These are phyloP conservation scores for Rattus rattus DNA, from an alignment of 2,113 vertebrate genomes.

Conservation along the genomic window DNA sequence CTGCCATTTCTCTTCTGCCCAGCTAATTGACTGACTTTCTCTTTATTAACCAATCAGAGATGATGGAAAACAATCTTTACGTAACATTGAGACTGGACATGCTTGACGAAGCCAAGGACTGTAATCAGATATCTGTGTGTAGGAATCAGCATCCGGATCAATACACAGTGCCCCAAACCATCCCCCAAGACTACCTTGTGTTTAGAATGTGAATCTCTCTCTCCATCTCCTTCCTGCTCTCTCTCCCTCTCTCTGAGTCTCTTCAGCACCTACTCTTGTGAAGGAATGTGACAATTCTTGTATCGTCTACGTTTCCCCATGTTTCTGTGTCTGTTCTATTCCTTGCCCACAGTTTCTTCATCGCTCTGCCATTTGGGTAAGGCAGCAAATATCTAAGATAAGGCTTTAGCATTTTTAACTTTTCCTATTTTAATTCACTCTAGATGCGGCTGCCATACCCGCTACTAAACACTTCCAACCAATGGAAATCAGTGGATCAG, in stretches of 20 bases:
- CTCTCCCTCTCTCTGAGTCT: not conserved
- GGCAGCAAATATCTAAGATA: not conserved
- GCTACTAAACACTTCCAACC: not conserved
- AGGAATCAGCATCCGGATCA: too few relatives aligned
- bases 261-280: not conserved
- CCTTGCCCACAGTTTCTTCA: not conserved
- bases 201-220: not conserved
- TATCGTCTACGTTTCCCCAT: not conserved
- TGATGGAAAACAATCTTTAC: too few relatives aligned
- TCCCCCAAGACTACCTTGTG: not conserved
- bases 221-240: not conserved
- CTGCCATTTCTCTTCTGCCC: too few relatives aligned
- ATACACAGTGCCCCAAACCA: too few relatives aligned
- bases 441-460: not conserved
- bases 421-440: not conserved
- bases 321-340: not conserved
- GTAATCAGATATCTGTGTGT: too few relatives aligned
- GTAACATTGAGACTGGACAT: too few relatives aligned
- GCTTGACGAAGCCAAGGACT: too few relatives aligned
- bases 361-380: not conserved
- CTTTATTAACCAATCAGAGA: too few relatives aligned
- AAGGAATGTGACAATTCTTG: not conserved
- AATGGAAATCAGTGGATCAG: not conserved
- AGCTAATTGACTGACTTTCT: too few relatives aligned
- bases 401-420: not conserved